Conservation (phyloP, 2,888 invertebrate species). For the Nebria brevicollis region DNA sequence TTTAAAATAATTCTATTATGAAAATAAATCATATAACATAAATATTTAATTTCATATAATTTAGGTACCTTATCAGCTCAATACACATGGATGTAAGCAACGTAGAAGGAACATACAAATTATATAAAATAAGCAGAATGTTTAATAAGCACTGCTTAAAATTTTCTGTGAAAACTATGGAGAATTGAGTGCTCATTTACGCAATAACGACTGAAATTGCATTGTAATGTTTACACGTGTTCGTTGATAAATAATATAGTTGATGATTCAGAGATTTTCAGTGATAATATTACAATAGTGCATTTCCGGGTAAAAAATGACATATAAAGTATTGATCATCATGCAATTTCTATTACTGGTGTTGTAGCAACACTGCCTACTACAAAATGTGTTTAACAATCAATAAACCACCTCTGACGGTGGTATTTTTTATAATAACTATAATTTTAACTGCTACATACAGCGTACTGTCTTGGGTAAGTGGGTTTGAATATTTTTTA, state of each 20-base stretch:
- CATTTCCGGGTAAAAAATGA: constrained; percentile 25
- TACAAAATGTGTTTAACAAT: constrained; percentile 41
- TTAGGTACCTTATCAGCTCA: no score
- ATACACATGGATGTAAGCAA: no score
- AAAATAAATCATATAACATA: no score
- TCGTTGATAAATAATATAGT: not conserved
- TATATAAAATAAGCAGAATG: no score
- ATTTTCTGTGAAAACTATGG: no score
- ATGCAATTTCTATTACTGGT: constrained; percentile 16
- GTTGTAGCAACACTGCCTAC: constrained; percentile 17
- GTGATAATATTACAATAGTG: constrained; percentile 25
- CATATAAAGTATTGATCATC: constrained; percentile 23
- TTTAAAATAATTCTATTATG: no score
- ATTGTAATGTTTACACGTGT: constrained; percentile 6
- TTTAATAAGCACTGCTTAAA: no score
- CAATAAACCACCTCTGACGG: constrained; percentile 37
- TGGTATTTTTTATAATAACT: constrained; percentile 13
- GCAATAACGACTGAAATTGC: not conserved
- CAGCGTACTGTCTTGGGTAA: constrained; percentile 40
- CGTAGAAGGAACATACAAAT: no score
- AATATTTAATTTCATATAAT: no score
- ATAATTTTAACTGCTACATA: constrained; percentile 30
- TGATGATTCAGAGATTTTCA: constrained; percentile 30
- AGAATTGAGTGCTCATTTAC: not conserved
- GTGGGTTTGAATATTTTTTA: not conserved